Evolutionary conservation across 2,797 vertebrate genomes (phyloP), one percentile per base, ranked within the genome.

Genomic region (Scarus forsteni): DNA sequence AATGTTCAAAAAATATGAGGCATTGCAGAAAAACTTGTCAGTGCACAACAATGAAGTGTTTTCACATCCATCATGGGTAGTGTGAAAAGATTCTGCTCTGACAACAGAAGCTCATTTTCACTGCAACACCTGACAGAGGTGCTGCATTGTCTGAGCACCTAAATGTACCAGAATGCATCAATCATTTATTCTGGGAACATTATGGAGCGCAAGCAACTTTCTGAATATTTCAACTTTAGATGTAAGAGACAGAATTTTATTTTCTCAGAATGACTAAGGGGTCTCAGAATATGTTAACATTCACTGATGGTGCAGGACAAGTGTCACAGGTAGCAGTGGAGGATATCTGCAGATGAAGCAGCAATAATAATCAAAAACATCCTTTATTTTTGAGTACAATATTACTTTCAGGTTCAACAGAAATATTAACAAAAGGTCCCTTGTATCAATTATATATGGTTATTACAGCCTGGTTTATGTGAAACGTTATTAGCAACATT

Each of bases 1-100:
- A 70, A 74, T 48, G 60, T 51, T 62, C 35, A 51, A 38, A 59
- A 19, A 1, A 57, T 39, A 46, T 19, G 27, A 48, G 70, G 53
- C 38, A 7, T n/a, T 46, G 5, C 7, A 1, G 65, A 40, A 38
- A 42, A 1, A 59, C 57, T 10, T 5, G 53, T 52, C 10, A 3
- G 49, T 16, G 45, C 70, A 63, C 66, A 65, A 64, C 53, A 42
- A 71, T 54, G 44, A 60, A 50, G 39, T 27, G 0, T 42, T 55
- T 66, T 10, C 13, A 0, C 16, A 49, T 43, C 56, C 51, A 44
- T 15, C 15, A 45, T 54, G n/a, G 45, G 27, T 56, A 61, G 62
- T 56, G 45, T 11, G 43, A 44, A 59, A 36, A 46, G n/a, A 43
- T 51, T 19, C 42, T 12, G 48, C 19, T 42, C 48, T 56, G 40